Conservation (phyloP, 2,113 vertebrate species). For the Physeter macrocephalus region DNA sequence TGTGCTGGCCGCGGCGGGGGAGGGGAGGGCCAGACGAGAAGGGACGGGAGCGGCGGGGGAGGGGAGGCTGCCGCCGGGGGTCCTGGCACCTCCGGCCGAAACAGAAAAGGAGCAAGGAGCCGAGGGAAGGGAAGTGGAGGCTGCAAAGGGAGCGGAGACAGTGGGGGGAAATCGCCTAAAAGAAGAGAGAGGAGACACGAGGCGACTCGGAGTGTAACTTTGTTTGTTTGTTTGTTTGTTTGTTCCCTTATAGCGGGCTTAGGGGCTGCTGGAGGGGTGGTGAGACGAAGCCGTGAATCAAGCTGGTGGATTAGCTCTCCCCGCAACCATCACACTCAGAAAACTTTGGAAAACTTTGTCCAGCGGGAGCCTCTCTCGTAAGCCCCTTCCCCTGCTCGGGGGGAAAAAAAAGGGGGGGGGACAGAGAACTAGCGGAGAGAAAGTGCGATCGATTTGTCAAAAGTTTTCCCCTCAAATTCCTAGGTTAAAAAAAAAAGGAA, state of each 20-base stretch:
- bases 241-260: conserved; percentile 64
- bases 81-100: conserved; percentile 51
- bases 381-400: conserved; percentile 47
- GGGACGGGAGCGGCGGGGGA: conserved; percentile 50
- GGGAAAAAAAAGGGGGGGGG: not conserved
- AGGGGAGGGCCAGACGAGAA: conserved; percentile 64
- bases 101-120: conserved; percentile 35
- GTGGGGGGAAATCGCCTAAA: conserved; percentile 37
- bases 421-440: conserved; percentile 33
- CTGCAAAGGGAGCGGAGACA: conserved; percentile 37
- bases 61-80: conserved; percentile 59
- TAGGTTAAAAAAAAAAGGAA: not conserved
- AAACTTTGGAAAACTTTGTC: conserved; percentile 74
- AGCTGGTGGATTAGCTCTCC: conserved; percentile 46
- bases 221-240: conserved; percentile 75
- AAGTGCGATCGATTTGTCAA: conserved; percentile 43
- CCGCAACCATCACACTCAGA: conserved; percentile 61
- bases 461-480: conserved; percentile 53
- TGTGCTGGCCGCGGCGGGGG: conserved; percentile 70
- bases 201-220: conserved; percentile 67
- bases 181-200: conserved; percentile 52
- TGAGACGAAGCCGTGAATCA: conserved; percentile 51
- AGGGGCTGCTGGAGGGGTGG: conserved; percentile 44
- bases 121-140: conserved; percentile 48
- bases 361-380: conserved; percentile 43